Evolutionary conservation across 2,888 invertebrate genomes (phyloP), one percentile per base, ranked within the genome.

Genomic region (Anthophora plumipes): DNA sequence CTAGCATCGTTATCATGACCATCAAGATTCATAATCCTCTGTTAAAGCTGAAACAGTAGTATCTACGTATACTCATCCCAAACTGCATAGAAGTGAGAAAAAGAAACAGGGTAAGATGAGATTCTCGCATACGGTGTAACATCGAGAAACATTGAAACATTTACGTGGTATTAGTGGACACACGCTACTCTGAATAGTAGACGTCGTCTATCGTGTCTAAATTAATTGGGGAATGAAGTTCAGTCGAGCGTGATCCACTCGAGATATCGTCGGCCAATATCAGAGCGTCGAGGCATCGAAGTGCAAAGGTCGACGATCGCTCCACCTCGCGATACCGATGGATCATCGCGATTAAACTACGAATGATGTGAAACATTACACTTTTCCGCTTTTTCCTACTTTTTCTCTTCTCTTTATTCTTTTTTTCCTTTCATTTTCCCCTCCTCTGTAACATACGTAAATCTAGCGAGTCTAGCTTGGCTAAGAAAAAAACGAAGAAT

Each of bases 221-320:
- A 79, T 82, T 81, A 71, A 79, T 79, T 75, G 71, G 48, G 60
- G 78, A 59, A 64, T 63, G 50, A 78, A 73, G 39, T 59, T 46
- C 63, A 63, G 50, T 14, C 61, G 60, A 69, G 77, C 50, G 69
- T 60, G 57, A 76, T 75, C 55, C 41, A 63, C 31, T 68, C 68
- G 37, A 52, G 68, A 80, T 74, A 83, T 63, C 80, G 50, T 59
- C 52, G 50, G 46, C n/a, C 67, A 74, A 41, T 83, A 80, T 71
- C 68, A 59, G 60, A 70, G 59, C 55, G 37, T 37, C 63, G 71
- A 72, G 73, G 70, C 73, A 77, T 61, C 71, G 37, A 60, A 82
- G 85, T 80, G 52, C 75, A 85, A 85, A 82, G 83, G 72, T 82
- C 76, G 79, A 63, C 63, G 69, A 59, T 85, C 66, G 71, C 57